Evolutionary conservation across 2,888 invertebrate species (phyloP).

Genomic region (Ceriagrion tenellum): DNA sequence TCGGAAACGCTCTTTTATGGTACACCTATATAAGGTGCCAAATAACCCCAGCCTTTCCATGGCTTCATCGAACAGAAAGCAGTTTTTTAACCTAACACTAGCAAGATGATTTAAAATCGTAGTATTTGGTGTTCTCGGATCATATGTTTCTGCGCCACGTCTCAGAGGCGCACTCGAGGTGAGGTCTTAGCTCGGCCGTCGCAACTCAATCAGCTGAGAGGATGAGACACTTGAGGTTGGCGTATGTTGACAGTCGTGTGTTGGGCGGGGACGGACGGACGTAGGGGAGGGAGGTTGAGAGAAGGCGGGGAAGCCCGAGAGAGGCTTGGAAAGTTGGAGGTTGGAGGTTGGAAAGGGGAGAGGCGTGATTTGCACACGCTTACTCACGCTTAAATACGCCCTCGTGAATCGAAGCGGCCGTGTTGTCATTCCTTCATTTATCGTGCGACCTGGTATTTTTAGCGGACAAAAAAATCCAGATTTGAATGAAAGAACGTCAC

Average conservation of each 20-base stretch:
- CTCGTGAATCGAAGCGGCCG: conserved; percentile 8
- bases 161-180: too few relatives aligned
- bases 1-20: too few relatives aligned
- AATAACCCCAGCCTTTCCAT: too few relatives aligned
- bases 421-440: not conserved
- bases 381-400: conserved; percentile 36
- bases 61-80: too few relatives aligned
- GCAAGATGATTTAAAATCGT: too few relatives aligned
- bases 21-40: too few relatives aligned
- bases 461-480: not conserved
- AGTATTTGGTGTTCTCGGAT: too few relatives aligned
- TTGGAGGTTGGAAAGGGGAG: not conserved
- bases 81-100: too few relatives aligned
- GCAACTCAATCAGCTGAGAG: not conserved
- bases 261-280: not conserved
- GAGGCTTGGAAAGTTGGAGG: too few relatives aligned
- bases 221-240: not conserved
- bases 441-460: not conserved
- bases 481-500: not conserved
- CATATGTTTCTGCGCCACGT: too few relatives aligned
- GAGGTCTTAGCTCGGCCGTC: not conserved
- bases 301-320: not conserved
- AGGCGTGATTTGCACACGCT: conserved; percentile 23
- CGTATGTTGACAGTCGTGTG: too few relatives aligned
- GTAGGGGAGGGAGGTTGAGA: not conserved